phyloP scores from a whole-genome alignment of 2,888 invertebrate species.

The Magallana nippona region DNA sequence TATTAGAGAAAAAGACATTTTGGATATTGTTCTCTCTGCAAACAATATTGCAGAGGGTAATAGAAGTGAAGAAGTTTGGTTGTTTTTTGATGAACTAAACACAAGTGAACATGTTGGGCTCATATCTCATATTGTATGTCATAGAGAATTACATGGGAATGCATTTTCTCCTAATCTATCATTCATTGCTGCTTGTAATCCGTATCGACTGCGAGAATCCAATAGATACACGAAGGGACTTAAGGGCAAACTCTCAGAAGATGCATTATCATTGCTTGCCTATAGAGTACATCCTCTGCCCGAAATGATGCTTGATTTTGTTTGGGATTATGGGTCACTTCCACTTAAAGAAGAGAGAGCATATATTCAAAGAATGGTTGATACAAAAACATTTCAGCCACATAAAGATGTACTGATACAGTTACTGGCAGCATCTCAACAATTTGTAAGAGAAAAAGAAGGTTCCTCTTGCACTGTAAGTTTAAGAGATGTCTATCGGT shows the following conservation, averaged over 20 bases:
- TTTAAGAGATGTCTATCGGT: slow-evolving; percentile 55
- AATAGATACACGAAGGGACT: slow-evolving; percentile 62
- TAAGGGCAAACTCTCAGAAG: slow-evolving; percentile 59
- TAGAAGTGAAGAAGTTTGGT: slow-evolving; percentile 51
- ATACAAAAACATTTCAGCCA: background rate
- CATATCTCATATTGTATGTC: slow-evolving; percentile 62
- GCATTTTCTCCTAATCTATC: slow-evolving; percentile 60
- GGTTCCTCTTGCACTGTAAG: slow-evolving; percentile 50
- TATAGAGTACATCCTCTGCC: slow-evolving; percentile 69
- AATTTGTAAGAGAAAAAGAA: slow-evolving; percentile 47
- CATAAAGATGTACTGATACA: slow-evolving; percentile 10
- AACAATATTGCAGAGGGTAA: slow-evolving; percentile 49
- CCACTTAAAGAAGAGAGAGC: slow-evolving; percentile 59
- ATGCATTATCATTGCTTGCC: slow-evolving; percentile 62
- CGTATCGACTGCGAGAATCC: slow-evolving; percentile 59
- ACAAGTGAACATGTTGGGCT: slow-evolving; percentile 64
- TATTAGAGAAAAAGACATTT: slow-evolving; percentile 51
- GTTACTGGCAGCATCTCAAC: slow-evolving; percentile 49
- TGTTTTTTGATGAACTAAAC: slow-evolving; percentile 70
- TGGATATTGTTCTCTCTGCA: slow-evolving; percentile 42
- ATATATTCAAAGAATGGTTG: slow-evolving; percentile 59
- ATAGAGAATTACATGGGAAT: slow-evolving; percentile 54
- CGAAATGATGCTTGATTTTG: slow-evolving; percentile 66
- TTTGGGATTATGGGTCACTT: slow-evolving; percentile 69
- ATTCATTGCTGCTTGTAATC: slow-evolving; percentile 67